phyloP scores from a whole-genome alignment of 2,888 invertebrate genomes.

The Balanococcus diminutus region DNA sequence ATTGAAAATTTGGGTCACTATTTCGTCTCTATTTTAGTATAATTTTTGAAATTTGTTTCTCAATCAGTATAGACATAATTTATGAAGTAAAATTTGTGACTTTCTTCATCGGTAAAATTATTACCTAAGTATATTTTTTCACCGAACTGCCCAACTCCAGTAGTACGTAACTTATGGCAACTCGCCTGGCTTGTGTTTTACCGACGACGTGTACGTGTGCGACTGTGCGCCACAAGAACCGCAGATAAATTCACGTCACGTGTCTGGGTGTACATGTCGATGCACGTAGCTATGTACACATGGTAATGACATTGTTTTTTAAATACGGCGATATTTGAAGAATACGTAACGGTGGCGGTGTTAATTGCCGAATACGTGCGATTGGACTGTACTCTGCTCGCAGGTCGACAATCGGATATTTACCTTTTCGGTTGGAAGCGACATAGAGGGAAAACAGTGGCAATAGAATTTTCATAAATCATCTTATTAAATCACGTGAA shows the following conservation, averaged over 20 bases:
- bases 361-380: neutral
- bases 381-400: neutral
- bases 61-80: no score
- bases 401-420: neutral
- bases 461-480: slow-evolving; percentile 4
- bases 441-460: neutral
- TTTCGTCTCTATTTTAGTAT: no score
- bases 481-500: neutral
- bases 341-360: neutral
- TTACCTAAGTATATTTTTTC: no score
- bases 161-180: neutral
- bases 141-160: no score
- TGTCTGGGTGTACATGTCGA: neutral
- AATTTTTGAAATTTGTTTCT: no score
- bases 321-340: neutral
- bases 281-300: slow-evolving; percentile 1
- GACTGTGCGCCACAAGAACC: no score
- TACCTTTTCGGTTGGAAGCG: neutral
- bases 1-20: no score
- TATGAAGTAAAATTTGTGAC: no score
- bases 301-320: neutral
- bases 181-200: neutral
- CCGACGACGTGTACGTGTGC: neutral
- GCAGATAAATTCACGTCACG: slow-evolving; percentile 25
- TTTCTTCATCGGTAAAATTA: no score